Evolutionary conservation across 2,113 vertebrate genomes (phyloP).

Genomic region (Limnothrissa miodon): DNA sequence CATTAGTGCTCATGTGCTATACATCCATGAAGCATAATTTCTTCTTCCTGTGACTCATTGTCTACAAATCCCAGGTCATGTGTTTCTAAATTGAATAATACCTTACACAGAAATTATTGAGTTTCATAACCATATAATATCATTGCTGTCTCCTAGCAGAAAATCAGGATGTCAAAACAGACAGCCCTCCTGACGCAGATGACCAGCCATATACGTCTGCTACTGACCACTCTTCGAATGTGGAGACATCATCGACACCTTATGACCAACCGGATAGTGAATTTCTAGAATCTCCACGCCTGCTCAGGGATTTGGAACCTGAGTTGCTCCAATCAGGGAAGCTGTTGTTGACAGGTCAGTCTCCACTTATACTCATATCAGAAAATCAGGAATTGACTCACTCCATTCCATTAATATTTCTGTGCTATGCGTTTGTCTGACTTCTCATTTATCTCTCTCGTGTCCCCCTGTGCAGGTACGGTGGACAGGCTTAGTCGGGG

Average conservation of each 20-base stretch:
- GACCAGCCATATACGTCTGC: conserved; percentile 50
- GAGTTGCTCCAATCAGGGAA: conserved; percentile 73
- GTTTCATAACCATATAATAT: not conserved
- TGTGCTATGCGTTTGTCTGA: not conserved
- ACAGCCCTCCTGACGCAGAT: conserved; percentile 42
- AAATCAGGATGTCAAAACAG: conserved; percentile 44
- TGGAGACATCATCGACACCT: conserved; percentile 22
- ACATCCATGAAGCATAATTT: not conserved
- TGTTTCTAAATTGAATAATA: not conserved
- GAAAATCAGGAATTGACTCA: too few relatives aligned
- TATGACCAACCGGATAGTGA: conserved; percentile 50
- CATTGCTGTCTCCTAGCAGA: not conserved
- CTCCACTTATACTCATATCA: not conserved
- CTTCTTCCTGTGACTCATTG: not conserved
- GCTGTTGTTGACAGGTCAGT: conserved; percentile 67
- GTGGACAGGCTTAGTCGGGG: conserved; percentile 80
- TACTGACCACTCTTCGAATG: conserved; percentile 52
- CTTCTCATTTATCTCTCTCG: not conserved
- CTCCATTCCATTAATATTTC: not conserved
- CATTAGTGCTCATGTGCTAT: not conserved
- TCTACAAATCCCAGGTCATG: not conserved
- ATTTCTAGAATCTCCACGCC: conserved; percentile 38
- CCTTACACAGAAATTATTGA: not conserved
- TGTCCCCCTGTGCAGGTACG: conserved; percentile 58
- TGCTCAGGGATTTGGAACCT: conserved; percentile 65